Evolutionary conservation across 2,888 invertebrate species (phyloP).

Genomic region (Drosophila vallismaia): DNA sequence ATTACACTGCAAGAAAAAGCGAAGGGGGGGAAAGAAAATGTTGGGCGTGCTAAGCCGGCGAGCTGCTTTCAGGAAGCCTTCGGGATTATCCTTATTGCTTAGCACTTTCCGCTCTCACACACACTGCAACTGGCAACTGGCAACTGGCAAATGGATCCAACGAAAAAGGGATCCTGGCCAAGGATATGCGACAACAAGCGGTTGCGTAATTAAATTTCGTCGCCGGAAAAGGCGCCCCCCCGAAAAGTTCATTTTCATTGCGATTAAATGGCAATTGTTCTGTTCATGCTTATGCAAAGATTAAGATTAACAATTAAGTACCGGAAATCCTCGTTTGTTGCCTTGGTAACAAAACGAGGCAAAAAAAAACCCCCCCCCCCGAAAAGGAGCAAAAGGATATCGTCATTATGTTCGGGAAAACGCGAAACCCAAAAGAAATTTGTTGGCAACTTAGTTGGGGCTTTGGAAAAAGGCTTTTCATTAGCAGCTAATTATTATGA

Average conservation of each 20-base stretch:
- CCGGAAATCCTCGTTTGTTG: slow-evolving; percentile 36
- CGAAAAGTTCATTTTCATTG: slow-evolving; percentile 42
- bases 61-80: slow-evolving; percentile 31
- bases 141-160: neutral
- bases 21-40: slow-evolving; percentile 16
- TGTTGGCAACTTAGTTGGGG: neutral
- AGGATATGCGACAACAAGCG: slow-evolving; percentile 6
- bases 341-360: neutral
- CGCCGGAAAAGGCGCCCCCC: slow-evolving; percentile 8
- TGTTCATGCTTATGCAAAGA: slow-evolving; percentile 38
- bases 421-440: neutral
- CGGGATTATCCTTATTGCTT: slow-evolving; percentile 44
- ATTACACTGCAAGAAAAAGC: slow-evolving; percentile 17
- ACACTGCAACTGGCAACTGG: slow-evolving; percentile 1
- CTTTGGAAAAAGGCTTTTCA: neutral
- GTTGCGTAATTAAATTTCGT: slow-evolving; percentile 50
- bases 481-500: neutral
- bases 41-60: slow-evolving; percentile 40
- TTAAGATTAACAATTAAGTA: slow-evolving; percentile 36
- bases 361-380: neutral
- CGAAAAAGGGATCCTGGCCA: neutral
- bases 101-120: slow-evolving; percentile 21
- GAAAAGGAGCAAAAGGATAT: neutral
- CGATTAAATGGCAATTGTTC: slow-evolving; percentile 62
- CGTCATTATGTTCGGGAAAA: neutral